These are phyloP conservation scores for Hipparchia semele DNA, from an alignment of 2,888 invertebrate genomes.

Conservation along the genomic window DNA sequence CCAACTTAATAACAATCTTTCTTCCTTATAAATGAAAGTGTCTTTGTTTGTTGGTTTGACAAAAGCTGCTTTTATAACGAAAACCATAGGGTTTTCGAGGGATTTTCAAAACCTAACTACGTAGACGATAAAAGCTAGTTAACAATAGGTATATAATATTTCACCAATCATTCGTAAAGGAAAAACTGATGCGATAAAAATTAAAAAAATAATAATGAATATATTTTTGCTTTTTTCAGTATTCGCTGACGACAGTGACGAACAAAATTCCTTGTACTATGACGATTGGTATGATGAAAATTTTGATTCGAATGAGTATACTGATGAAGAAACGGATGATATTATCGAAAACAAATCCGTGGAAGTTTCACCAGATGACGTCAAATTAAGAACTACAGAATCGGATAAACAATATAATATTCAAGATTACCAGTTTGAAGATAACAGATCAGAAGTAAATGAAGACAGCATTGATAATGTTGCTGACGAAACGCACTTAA, in stretches of 20 bases:
- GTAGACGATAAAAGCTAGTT: too few relatives aligned
- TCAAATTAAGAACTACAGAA: slow-evolving; percentile 29
- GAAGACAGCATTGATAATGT: slow-evolving; percentile 37
- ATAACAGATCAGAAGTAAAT: slow-evolving; percentile 54
- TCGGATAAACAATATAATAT: slow-evolving; percentile 37
- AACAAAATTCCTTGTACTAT: slow-evolving; percentile 24
- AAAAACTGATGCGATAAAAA: not conserved
- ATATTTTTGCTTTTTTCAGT: slow-evolving; percentile 21
- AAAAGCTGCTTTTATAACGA: too few relatives aligned
- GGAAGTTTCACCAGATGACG: slow-evolving; percentile 34
- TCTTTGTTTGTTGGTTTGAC: too few relatives aligned
- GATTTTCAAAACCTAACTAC: too few relatives aligned
- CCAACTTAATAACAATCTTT: too few relatives aligned
- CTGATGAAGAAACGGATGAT: slow-evolving; percentile 9
- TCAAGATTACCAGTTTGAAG: slow-evolving; percentile 64
- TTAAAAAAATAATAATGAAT: not conserved
- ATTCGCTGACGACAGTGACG: slow-evolving; percentile 16
- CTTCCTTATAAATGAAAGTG: too few relatives aligned
- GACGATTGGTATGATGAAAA: slow-evolving; percentile 43
- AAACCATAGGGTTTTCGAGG: too few relatives aligned
- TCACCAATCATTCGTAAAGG: too few relatives aligned
- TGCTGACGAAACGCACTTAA: not conserved
- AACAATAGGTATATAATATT: too few relatives aligned
- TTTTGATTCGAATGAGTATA: not conserved
- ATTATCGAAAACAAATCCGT: slow-evolving; percentile 21